phyloP scores from a whole-genome alignment of 2,113 vertebrate species.

The Chaenogobius annularis region DNA sequence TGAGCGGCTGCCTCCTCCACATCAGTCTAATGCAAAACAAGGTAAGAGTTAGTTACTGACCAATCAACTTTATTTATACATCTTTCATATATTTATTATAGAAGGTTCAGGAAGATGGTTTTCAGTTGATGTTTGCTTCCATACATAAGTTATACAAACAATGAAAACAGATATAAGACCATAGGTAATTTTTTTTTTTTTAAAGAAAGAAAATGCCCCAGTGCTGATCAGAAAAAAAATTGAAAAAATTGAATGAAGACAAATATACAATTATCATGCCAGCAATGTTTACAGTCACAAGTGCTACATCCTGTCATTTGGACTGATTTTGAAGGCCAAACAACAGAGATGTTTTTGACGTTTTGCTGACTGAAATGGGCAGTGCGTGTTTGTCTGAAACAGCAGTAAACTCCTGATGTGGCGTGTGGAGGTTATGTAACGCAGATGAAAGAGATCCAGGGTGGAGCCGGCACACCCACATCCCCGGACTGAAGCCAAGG shows the following conservation, averaged over 20 bases:
- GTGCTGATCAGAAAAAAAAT: too few species aligned
- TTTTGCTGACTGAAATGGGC: slow-evolving; percentile 7
- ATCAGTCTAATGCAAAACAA: slow-evolving; percentile 51
- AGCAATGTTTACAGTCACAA: not conserved
- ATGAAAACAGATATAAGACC: too few species aligned
- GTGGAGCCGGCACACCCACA: slow-evolving; percentile 31
- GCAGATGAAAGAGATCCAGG: slow-evolving; percentile 26
- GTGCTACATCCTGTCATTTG: not conserved
- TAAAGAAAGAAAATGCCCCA: too few species aligned
- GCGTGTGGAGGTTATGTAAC: slow-evolving; percentile 3
- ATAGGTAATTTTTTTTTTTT: too few species aligned
- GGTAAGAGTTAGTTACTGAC: not conserved
- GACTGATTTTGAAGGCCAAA: not conserved
- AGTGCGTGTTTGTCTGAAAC: slow-evolving; percentile 6
- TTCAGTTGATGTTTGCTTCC: too few species aligned
- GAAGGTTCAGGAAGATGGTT: too few species aligned
- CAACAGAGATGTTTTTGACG: slow-evolving; percentile 6
- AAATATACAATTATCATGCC: not conserved
- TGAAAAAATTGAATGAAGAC: not conserved
- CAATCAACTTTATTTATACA: not conserved
- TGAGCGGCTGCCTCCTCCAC: slow-evolving; percentile 60
- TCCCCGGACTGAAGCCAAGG: slow-evolving; percentile 30
- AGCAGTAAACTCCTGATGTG: slow-evolving; percentile 5
- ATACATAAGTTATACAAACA: too few species aligned
- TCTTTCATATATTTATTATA: not conserved